A percentile compares a stretch with the other conserved stretches of the same genome.
Evolutionary conservation across 2,797 vertebrate genomes (phyloP).

Genomic region (Pseudochirops corinnae): DNA sequence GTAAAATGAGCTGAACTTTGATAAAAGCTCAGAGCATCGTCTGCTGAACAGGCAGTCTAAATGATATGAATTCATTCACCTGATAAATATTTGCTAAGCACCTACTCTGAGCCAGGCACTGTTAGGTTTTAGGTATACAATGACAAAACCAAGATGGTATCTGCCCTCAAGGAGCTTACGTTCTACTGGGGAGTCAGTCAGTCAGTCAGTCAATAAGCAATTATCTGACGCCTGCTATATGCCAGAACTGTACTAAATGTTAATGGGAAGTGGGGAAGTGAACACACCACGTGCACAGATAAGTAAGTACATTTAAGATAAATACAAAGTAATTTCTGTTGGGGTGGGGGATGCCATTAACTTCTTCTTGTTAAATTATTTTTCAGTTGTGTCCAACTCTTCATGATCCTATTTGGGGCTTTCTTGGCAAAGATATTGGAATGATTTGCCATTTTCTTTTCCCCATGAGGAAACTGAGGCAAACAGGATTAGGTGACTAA

Average conservation of each 20-base stretch:
- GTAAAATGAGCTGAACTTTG: constrained; percentile 12
- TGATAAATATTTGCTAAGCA: background rate
- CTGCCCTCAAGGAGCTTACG: background rate
- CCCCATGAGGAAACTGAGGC: no score
- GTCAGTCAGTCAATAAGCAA: background rate
- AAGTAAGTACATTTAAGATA: background rate
- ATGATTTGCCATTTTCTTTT: no score
- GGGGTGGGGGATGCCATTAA: background rate
- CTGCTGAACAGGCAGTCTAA: background rate
- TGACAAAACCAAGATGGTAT: background rate
- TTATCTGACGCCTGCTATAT: background rate
- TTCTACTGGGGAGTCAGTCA: background rate
- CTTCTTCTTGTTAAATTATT: no score
- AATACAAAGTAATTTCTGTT: background rate
- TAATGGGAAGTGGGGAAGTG: background rate
- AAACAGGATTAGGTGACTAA: no score
- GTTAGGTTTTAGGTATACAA: background rate
- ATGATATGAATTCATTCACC: background rate
- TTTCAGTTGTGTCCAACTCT: no score
- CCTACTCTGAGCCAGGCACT: background rate
- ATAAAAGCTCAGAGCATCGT: constrained; percentile 4
- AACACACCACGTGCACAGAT: background rate
- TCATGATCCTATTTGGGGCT: no score
- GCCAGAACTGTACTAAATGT: background rate
- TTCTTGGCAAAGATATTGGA: no score